Conservation (phyloP, 2,113 vertebrate species). For the Chaetops frenatus region DNA sequence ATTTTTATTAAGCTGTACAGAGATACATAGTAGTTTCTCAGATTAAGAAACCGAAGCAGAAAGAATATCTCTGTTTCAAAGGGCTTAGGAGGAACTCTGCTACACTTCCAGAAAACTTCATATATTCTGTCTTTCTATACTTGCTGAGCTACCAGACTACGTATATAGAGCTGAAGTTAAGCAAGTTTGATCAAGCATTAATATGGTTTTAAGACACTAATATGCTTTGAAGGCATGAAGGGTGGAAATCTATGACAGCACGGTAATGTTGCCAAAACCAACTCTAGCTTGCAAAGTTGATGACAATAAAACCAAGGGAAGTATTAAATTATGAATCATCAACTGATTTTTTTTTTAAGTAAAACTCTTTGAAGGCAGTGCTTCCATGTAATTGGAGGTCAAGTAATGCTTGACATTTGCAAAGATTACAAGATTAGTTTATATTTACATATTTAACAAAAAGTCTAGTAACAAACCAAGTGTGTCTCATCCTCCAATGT, state of each 20-base stretch:
- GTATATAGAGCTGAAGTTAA: not conserved
- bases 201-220: not conserved
- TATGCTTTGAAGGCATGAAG: not conserved
- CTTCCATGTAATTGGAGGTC: not conserved
- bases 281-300: not conserved
- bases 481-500: not conserved
- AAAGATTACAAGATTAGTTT: not conserved
- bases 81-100: not conserved
- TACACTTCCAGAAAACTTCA: not conserved
- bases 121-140: not conserved
- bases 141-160: not conserved
- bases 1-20: not conserved
- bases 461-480: not conserved
- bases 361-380: not conserved
- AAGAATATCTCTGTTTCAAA: not conserved
- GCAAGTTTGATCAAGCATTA: not conserved
- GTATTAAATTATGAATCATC: not conserved
- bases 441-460: not conserved
- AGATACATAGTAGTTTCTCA: not conserved
- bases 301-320: not conserved
- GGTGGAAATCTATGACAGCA: not conserved
- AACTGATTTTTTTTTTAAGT: not conserved
- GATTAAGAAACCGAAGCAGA: not conserved
- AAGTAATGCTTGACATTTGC: not conserved
- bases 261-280: not conserved